Evolutionary conservation across 2,888 invertebrate genomes (phyloP), one percentile per base, ranked within the genome.

Genomic region (Mesorhabditis sp.): DNA sequence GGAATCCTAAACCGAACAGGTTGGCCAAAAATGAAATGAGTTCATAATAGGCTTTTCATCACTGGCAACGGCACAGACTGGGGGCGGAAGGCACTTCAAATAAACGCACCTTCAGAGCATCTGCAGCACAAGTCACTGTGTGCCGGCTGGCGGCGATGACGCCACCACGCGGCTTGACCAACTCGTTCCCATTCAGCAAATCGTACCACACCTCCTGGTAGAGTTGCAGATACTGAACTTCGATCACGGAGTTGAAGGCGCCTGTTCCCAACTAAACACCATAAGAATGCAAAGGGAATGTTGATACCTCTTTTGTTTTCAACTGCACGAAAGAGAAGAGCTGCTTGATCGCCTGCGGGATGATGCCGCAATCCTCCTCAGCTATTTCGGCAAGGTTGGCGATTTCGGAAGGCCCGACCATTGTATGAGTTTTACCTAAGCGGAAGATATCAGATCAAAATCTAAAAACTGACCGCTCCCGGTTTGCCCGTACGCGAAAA

Each of bases 401-500:
- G 45, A 62, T 61, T 64, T 83, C 42, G n/a, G 68, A 58, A 64
- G 79, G 80, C 79, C 87, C 87, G 13, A 87, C 70, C 87, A 87
- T 87, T 4, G 87, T 87, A 74, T 86, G 87, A 2, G 87, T 87
- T 75, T 87, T 87, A 4, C 87, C 87, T 42, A 86, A 86, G 3
- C 87, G 68, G 43, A 28, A 71, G 28, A 28, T 28, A 28, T 28
- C 28, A 28, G 28, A 28, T 28, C 28, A 28, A 28, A 28, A 28
- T 1, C 28, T 28, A 28, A 28, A 28, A 28, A 28, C 28, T 28
- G 28, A 28, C 28, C 4, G 66, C 15, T 50, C 50, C 76, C 87
- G 13, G 87, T 87, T 79, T 87, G 87, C 0, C 87, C 87, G 79
- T 87, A 87, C 3, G 87, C 87, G 83, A 87, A 87, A 67, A 87